Percentiles rank a stretch among this genome's conserved stretches.
phyloP scores from a whole-genome alignment of 2,797 vertebrate species.

The Channallabes apus region DNA sequence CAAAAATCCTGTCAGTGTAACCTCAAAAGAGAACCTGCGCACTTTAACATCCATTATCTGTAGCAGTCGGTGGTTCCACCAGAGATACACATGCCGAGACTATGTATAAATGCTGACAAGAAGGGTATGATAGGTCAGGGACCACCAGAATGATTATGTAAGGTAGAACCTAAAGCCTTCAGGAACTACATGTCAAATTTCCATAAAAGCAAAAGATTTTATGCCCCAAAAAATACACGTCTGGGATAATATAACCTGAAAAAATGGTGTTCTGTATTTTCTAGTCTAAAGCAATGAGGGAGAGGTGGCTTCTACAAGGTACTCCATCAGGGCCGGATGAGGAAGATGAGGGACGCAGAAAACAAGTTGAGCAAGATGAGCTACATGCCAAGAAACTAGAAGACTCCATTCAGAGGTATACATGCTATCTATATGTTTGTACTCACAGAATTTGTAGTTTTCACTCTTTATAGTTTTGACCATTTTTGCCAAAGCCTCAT shows the following conservation, averaged over 20 bases:
- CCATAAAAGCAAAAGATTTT: not conserved
- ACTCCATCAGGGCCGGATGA: constrained; percentile 78
- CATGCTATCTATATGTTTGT: constrained; percentile 2
- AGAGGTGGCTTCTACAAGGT: constrained; percentile 96
- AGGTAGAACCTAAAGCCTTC: too few relatives aligned
- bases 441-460: not conserved
- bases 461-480: not conserved
- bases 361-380: constrained; percentile 91
- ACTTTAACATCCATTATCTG: constrained; percentile 5
- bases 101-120: not conserved
- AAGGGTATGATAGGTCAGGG: not conserved
- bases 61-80: not conserved
- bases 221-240: too few relatives aligned
- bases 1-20: constrained; percentile 5
- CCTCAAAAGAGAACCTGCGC: not conserved
- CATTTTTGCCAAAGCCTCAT: constrained; percentile 4
- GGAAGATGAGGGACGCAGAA: constrained; percentile 83
- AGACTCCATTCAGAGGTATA: constrained; percentile 87
- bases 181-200: not conserved
- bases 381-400: constrained; percentile 87
- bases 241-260: not conserved
- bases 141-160: not conserved
- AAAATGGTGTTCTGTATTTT: constrained; percentile 19
- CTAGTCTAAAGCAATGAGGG: constrained; percentile 95
- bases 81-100: not conserved